These are phyloP conservation scores for Magallana angulata DNA, from an alignment of 1,140 invertebrate species.

Conservation along the genomic window DNA sequence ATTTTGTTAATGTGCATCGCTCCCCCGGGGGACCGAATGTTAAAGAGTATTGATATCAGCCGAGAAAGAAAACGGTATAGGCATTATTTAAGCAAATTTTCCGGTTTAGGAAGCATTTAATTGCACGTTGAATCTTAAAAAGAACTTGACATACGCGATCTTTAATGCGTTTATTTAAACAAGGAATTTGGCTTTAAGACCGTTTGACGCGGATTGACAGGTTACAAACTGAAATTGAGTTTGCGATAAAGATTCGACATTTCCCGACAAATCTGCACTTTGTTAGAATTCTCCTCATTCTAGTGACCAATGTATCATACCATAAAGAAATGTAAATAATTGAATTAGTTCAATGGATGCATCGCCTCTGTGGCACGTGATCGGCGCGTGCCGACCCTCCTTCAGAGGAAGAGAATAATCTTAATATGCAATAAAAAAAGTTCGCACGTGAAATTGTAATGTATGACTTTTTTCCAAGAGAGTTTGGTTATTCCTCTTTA, in stretches of 20 bases:
- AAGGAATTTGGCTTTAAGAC: no score
- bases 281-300: conserved; percentile 10
- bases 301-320: background rate
- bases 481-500: no score
- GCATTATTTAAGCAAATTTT: no score
- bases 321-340: conserved; percentile 18
- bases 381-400: background rate
- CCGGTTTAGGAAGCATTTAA: no score
- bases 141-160: no score
- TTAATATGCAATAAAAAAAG: conserved; percentile 27
- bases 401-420: background rate
- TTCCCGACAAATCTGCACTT: conserved; percentile 4
- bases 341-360: background rate
- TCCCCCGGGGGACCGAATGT: background rate
- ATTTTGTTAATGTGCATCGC: conserved; percentile 4
- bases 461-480: background rate
- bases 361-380: background rate
- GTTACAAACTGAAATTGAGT: conserved; percentile 23
- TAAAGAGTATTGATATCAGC: no score
- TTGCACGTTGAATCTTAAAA: no score
- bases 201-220: background rate
- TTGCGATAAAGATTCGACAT: background rate
- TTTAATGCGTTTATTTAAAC: no score
- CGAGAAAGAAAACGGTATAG: no score
- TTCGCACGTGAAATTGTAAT: background rate